Conservation (phyloP, 2,888 invertebrate species). For the Onthophagus sagittarius region DNA sequence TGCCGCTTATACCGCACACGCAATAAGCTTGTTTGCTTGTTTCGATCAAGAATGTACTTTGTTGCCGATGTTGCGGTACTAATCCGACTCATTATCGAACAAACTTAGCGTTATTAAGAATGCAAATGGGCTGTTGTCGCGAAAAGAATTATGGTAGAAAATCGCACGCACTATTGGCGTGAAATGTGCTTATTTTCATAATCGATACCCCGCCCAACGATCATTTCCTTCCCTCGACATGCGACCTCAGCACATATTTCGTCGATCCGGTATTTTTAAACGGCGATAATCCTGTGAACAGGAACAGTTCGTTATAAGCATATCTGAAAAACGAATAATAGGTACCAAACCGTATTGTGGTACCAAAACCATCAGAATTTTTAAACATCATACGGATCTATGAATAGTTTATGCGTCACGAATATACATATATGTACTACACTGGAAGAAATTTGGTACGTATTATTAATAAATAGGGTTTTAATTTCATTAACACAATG, state of each 20-base stretch:
- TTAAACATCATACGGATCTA: neutral
- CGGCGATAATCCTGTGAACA: constrained; percentile 8
- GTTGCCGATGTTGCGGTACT: neutral
- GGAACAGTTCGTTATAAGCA: neutral
- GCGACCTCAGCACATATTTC: neutral
- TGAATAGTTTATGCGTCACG: neutral
- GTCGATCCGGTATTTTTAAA: constrained; percentile 8
- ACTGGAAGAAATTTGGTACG: too few species aligned
- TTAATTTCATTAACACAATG: too few species aligned
- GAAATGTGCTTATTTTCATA: constrained; percentile 10
- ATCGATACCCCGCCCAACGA: constrained; percentile 7
- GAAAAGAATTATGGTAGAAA: neutral
- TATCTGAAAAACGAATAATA: neutral
- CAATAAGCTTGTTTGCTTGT: neutral
- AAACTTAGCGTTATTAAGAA: neutral
- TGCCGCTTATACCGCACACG: neutral
- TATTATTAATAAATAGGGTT: too few species aligned
- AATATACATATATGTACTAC: neutral
- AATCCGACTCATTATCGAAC: neutral
- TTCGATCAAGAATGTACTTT: neutral
- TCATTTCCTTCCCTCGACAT: constrained; percentile 10
- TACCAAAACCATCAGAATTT: neutral
- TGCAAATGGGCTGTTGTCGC: neutral
- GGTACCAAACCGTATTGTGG: neutral
- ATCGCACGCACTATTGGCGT: constrained; percentile 9